Evolutionary conservation across 2,888 invertebrate genomes (phyloP).

Genomic region (Fabriciana adippe): DNA sequence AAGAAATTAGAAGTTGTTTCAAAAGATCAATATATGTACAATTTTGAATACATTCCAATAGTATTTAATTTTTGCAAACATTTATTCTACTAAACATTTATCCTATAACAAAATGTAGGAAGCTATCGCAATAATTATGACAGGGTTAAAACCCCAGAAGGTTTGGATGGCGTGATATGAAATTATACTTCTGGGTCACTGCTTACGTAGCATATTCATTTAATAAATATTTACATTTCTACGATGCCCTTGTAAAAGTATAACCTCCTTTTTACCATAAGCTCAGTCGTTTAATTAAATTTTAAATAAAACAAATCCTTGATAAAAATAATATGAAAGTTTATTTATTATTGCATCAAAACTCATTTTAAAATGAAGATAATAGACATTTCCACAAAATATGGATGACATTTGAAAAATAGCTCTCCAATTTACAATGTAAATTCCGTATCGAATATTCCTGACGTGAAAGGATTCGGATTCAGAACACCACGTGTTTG

Average conservation of each 20-base stretch:
- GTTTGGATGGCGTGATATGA: conserved; percentile 4
- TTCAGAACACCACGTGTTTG: background rate
- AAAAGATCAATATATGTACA: too few relatives aligned
- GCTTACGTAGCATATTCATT: background rate
- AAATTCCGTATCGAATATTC: conserved; percentile 11
- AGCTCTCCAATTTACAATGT: background rate
- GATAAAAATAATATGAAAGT: too few relatives aligned
- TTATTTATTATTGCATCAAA: too few relatives aligned
- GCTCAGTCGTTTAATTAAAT: background rate
- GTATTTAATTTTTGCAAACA: too few relatives aligned
- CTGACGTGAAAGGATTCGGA: background rate
- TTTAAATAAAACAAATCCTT: too few relatives aligned
- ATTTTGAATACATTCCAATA: too few relatives aligned
- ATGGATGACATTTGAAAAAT: background rate
- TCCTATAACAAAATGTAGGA: background rate
- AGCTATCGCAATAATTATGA: background rate
- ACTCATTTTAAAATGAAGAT: too few relatives aligned
- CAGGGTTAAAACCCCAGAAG: conserved; percentile 2
- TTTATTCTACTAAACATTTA: too few relatives aligned
- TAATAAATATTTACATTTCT: conserved; percentile 9
- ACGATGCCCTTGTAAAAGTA: background rate
- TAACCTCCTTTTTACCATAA: background rate
- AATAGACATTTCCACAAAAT: background rate
- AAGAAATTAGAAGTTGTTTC: too few relatives aligned
- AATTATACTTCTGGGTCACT: conserved; percentile 9